Conservation (phyloP, 2,113 vertebrate genomes). For the Muntiacus reevesi region DNA sequence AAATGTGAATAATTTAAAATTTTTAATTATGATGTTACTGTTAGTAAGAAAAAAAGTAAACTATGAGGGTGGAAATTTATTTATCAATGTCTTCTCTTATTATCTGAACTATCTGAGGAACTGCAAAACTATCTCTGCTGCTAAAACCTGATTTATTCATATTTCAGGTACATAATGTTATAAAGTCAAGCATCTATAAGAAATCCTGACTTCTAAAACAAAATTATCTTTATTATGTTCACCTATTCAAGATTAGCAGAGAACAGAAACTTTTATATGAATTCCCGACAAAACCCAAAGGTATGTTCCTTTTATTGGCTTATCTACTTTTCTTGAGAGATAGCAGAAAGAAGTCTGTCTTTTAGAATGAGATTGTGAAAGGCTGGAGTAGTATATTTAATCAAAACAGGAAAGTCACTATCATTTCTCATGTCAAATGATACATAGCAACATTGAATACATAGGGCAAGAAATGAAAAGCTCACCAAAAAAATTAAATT, state of each 20-base stretch:
- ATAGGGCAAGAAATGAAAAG: conserved; percentile 7
- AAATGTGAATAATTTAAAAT: not conserved
- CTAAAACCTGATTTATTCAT: conserved; percentile 13
- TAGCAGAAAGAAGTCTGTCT: not conserved
- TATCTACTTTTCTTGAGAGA: conserved; percentile 4
- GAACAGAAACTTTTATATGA: not conserved
- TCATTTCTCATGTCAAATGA: conserved; percentile 12
- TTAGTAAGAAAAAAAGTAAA: not conserved
- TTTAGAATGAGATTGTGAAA: not conserved
- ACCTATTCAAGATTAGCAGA: not conserved
- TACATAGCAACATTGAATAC: not conserved
- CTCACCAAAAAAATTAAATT: not conserved
- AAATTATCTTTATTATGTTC: not conserved
- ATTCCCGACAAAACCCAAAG: not conserved
- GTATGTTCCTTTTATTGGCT: not conserved
- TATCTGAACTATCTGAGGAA: not conserved
- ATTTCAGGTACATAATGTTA: not conserved
- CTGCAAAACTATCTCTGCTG: not conserved
- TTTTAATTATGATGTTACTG: not conserved
- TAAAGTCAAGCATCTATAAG: not conserved
- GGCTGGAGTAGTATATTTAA: not conserved
- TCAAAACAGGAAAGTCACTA: conserved; percentile 11
- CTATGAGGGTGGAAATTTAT: not conserved
- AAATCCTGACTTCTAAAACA: not conserved
- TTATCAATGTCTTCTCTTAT: not conserved